Evolutionary conservation across 2,888 invertebrate species (phyloP), one percentile per base, ranked within the genome.

Genomic region (Oeneis ivallda): DNA sequence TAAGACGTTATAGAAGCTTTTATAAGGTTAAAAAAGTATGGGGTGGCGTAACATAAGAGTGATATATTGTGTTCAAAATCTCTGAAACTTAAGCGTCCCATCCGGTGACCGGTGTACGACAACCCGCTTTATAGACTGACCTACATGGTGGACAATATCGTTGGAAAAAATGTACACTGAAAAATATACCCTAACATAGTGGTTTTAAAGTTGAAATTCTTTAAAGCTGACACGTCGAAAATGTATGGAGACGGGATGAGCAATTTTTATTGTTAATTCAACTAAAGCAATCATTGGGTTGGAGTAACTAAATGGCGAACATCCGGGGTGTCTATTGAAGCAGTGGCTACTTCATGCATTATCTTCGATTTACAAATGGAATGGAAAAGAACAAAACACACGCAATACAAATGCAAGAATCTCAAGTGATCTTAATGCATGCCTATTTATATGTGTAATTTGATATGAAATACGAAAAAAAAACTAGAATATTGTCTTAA

Each of bases 181-280:
- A 74, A 74, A 8, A 72, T 49, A 69, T 59, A 54, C n/a, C 32
- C 39, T 62, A 54, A 13, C 0, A 0, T 2, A 10, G 10, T 81
- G 60, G 70, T 75, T 70, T 72, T 5, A 74, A 65, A 71, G 62
- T 76, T 37, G 17, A 7, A 56, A 62, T 1, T 56, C 26, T 34
- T 41, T 62, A 19, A 41, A 37, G 9, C 1, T 26, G 32, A n/a
- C 32, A 17, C 34, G 66, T 70, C 45, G 11, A 56, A 62, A 53
- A 64, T 60, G 68, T 72, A 66, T 73, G 64, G 77, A 78, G 75
- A 83, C 80, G 83, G 84, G 88, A 88, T 91, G 90, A 87, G 87
- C 89, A 89, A 87, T 89, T 85, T 89, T 86, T 82, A 88, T 89
- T 89, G 88, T 89, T 85, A 89, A 89, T 80, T 86, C 86, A 80